Evolutionary conservation across 2,888 invertebrate species (phyloP).

Genomic region (Taenaris catops): DNA sequence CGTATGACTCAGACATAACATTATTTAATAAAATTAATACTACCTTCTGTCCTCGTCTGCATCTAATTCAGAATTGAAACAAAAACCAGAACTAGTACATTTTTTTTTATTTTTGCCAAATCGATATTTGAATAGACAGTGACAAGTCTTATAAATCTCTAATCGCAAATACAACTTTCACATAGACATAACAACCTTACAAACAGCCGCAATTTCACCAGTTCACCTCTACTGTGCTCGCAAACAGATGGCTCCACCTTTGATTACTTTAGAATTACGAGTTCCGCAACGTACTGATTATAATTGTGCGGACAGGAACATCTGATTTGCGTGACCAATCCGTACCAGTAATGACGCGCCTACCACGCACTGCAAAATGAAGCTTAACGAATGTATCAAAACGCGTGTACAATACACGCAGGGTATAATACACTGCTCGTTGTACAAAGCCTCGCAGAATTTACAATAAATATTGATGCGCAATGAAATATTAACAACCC

Average conservation of each 20-base stretch:
- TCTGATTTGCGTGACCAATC: constrained; percentile 77
- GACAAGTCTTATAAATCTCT: no score
- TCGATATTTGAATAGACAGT: no score
- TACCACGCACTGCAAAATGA: constrained; percentile 35
- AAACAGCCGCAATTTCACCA: constrained; percentile 19
- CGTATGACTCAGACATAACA: no score
- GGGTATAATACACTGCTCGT: constrained; percentile 20
- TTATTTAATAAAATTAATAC: no score
- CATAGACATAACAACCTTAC: constrained; percentile 5
- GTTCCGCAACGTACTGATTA: constrained; percentile 65
- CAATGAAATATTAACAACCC: constrained; percentile 27
- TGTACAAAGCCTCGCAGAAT: constrained; percentile 21
- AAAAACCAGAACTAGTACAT: no score
- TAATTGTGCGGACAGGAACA: constrained; percentile 74
- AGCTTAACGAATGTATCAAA: constrained; percentile 20
- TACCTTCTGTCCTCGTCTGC: no score
- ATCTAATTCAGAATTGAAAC: no score
- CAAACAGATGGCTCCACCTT: constrained; percentile 60
- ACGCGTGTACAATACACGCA: constrained; percentile 16
- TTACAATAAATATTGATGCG: constrained; percentile 24
- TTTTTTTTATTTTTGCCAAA: no score
- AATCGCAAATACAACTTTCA: constrained; percentile 14
- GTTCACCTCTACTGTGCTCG: constrained; percentile 34
- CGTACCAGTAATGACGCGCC: constrained; percentile 62
- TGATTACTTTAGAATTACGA: constrained; percentile 77